phyloP scores from a whole-genome alignment of 2,888 invertebrate genomes.

The Sialis lutaria region DNA sequence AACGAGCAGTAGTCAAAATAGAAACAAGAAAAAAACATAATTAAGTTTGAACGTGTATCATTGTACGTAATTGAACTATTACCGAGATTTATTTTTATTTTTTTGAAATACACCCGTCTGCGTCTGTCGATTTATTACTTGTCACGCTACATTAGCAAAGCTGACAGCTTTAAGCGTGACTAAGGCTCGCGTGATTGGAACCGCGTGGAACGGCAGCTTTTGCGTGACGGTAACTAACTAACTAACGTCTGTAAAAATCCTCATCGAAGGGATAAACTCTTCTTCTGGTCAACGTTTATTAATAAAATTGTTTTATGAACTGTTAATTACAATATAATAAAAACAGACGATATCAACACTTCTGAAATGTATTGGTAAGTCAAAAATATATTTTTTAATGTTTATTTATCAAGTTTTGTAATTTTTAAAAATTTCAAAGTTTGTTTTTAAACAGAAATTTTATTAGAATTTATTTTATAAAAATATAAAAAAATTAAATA shows the following conservation, averaged over 20 bases:
- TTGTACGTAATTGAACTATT: too few relatives aligned
- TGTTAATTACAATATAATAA: not conserved
- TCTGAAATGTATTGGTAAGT: not conserved
- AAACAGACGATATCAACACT: not conserved
- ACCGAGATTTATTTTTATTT: too few relatives aligned
- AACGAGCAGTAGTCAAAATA: too few relatives aligned
- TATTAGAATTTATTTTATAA: not conserved
- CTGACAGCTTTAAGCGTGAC: not conserved
- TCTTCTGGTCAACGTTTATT: too few relatives aligned
- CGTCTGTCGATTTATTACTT: not conserved
- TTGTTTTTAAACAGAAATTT: not conserved
- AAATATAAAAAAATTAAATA: not conserved
- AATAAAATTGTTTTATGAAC: too few relatives aligned
- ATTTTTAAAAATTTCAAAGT: not conserved
- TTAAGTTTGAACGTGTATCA: too few relatives aligned
- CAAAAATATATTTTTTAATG: not conserved
- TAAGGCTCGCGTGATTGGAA: constrained; percentile 4
- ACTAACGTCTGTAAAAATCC: not conserved
- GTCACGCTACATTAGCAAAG: not conserved
- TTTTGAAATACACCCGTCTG: too few relatives aligned
- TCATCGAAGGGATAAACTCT: too few relatives aligned
- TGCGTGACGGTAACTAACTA: too few relatives aligned
- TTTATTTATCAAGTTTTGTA: not conserved
- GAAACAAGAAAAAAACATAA: too few relatives aligned
- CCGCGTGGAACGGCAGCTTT: constrained; percentile 2